Evolutionary conservation across 2,797 vertebrate species (phyloP), one percentile per base, ranked within the genome.

Genomic region (Centroberyx gerrardi): DNA sequence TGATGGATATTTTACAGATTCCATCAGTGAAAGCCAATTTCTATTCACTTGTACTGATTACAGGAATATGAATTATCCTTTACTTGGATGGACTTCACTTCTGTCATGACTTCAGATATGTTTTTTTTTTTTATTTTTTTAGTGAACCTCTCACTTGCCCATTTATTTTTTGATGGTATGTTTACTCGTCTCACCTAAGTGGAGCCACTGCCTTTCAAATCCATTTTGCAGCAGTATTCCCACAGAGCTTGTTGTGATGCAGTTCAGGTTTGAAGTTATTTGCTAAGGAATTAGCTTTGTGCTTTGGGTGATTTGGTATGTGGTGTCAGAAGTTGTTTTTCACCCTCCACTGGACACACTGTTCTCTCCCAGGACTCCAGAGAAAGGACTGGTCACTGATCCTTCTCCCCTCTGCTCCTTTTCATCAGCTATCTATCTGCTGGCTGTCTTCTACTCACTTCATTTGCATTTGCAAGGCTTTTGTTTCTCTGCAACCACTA

Each of bases 281-380:
- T 68, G 27, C 29, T 33, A 29, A 31, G 76, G 78, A 82, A 90
- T 86, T 40, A 84, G 68, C 62, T 56, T 64, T 83, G 29, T 85
- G 68, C 70, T 63, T 62, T 76, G 82, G 38, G 38, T 82, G 78
- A 84, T 79, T 87, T 80, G 76, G 72, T 86, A 48, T 88, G 84
- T 80, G 85, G 69, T 90, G 87, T 91, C 90, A 92, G 83, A 92
- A 89, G 86, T 89, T 86, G 90, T 92, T 94, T 92, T 92, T 88
- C 89, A 93, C 80, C 85, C 91, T 90, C 81, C 89, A 74, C 80
- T 83, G 86, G 86, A 84, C 87, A 74, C 93, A 90, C 87, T 91
- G 90, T 93, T 89, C 88, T 88, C 87, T 80, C 84, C 65, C 79
- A 84, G 86, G 90, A 88, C 86, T 74, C 74, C 5, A 52, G 75